Evolutionary conservation across 2,888 invertebrate species (phyloP), one percentile per base, ranked within the genome.

Genomic region (Apotomis turbidana): DNA sequence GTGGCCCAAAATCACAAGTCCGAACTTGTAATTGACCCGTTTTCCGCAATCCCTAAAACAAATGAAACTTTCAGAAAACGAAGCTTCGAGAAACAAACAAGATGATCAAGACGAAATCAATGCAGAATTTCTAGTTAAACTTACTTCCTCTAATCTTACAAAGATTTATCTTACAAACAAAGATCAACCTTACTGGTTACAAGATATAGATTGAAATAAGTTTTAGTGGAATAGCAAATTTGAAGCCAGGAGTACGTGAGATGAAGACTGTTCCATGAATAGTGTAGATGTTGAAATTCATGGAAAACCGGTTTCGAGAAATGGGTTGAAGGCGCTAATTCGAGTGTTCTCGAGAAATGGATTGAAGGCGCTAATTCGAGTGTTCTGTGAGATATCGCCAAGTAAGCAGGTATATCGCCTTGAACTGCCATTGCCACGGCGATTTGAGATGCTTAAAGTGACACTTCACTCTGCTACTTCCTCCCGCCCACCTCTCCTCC

Each of bases 61-160:
- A 68, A 68, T 44, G 41, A 46, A 70, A 12, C 12, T 44, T n/a
- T 52, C 15, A 10, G 27, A 51, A 51, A 62, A 71, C 61, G 51
- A 67, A 61, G 8, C 52, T 36, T 62, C 44, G 12, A 62, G 71
- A 62, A 66, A 66, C 60, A 71, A 71, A 71, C 71, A 62, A 62
- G 51, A 67, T 71, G 51, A 71, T 71, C 55, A 60, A 71, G 71
- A 58, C 41, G 57, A 57, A 67, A 71, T 68, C 71, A 72, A 72
- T 72, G 71, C 62, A 68, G 62, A 72, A 61, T 62, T 62, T 58
- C 57, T 62, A 58, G 62, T 44, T 68, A 44, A 62, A 61, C 36
- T 68, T 72, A 61, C 36, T 68, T 72, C 68, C 61, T 58, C 62
- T 72, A 72, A 68, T 68, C 52, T 68, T 44, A 36, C 41, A 58